Evolutionary conservation across 2,113 vertebrate genomes (phyloP).

Genomic region (Petrocephalus microphthalmus): DNA sequence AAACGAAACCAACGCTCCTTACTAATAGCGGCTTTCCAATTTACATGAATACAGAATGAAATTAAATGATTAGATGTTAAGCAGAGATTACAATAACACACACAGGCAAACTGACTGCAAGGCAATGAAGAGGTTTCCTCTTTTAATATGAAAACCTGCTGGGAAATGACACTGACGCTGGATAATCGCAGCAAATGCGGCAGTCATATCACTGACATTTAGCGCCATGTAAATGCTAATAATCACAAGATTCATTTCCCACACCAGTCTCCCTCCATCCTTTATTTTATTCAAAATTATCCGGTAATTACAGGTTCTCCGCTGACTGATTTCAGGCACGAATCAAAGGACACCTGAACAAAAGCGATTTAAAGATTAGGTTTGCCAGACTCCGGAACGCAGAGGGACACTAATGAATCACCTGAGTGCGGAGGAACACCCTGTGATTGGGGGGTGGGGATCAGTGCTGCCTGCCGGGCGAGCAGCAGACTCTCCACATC

Average conservation of each 20-base stretch:
- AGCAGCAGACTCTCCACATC: not conserved
- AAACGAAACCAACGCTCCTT: not conserved
- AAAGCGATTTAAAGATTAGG: not conserved
- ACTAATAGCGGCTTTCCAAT: not conserved
- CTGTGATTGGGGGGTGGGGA: not conserved
- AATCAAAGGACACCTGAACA: conserved; percentile 14
- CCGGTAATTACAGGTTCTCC: not conserved
- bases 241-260: conserved; percentile 51
- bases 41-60: not conserved
- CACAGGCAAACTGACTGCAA: not conserved
- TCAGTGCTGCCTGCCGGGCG: not conserved
- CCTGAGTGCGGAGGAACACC: not conserved
- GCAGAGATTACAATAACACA: not conserved
- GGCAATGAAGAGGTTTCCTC: not conserved
- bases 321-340: not conserved
- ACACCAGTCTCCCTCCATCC: conserved; percentile 40
- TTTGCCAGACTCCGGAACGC: not conserved
- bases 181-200: conserved; percentile 60
- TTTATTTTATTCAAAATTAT: conserved; percentile 14
- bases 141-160: conserved; percentile 70
- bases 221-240: conserved; percentile 80
- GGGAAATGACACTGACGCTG: conserved; percentile 78
- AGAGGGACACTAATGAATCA: not conserved
- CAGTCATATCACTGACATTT: conserved; percentile 65
- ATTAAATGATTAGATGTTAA: not conserved